These are phyloP conservation scores for Dasypus novemcinctus DNA, from an alignment of 2,113 vertebrate genomes.

Conservation along the genomic window DNA sequence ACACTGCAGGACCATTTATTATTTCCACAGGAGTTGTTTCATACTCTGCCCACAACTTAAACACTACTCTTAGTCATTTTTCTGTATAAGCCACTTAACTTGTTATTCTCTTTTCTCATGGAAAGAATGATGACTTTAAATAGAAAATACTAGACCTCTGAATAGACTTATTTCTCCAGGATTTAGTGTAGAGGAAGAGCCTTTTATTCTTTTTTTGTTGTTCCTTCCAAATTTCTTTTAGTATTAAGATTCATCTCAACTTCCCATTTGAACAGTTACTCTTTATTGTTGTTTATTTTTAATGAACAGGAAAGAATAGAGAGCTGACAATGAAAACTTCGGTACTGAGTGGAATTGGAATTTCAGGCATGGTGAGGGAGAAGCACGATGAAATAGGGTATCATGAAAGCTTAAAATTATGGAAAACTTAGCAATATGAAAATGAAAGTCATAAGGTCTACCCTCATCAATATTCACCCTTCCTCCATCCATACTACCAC, in stretches of 20 bases:
- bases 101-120: neutral
- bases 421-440: neutral
- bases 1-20: neutral
- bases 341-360: neutral
- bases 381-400: neutral
- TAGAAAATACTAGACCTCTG: neutral
- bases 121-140: neutral
- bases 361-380: neutral
- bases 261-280: neutral
- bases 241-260: neutral
- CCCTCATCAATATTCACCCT: accelerated
- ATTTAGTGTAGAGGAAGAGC: neutral
- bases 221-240: neutral
- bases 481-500: neutral
- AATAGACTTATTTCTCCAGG: neutral
- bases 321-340: neutral
- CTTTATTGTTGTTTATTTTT: neutral
- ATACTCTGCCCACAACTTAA: accelerated
- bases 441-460: neutral
- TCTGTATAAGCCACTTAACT: neutral
- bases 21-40: neutral
- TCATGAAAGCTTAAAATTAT: neutral
- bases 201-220: neutral
- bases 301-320: neutral
- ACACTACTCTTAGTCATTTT: neutral